phyloP scores from a whole-genome alignment of 2,797 vertebrate species.

The Odontamblyopus lacepedii region DNA sequence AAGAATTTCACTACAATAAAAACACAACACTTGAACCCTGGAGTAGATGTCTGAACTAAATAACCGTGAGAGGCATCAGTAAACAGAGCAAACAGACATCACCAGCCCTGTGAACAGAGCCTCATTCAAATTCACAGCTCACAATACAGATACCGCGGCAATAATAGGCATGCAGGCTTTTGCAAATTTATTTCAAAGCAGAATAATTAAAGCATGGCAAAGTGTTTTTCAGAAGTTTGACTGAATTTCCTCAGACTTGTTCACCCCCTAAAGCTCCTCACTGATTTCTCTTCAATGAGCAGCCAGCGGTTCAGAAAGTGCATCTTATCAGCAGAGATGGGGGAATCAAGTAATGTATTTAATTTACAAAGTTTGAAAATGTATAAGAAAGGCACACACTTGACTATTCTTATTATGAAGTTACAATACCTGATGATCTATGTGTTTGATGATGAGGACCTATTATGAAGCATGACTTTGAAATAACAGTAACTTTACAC shows the following conservation, averaged over 20 bases:
- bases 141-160: slow-evolving; percentile 2
- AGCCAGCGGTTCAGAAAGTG: slow-evolving; percentile 38
- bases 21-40: not conserved
- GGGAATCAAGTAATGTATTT: slow-evolving; percentile 37
- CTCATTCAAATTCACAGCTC: slow-evolving; percentile 14
- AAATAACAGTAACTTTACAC: not conserved
- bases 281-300: slow-evolving; percentile 18
- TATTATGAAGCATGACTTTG: not conserved
- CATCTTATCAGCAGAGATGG: slow-evolving; percentile 30
- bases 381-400: no score
- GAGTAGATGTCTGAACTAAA: slow-evolving; percentile 3
- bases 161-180: not conserved
- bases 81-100: not conserved
- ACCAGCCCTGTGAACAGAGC: slow-evolving; percentile 1
- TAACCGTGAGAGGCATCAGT: slow-evolving; percentile 7
- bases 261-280: slow-evolving; percentile 6
- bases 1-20: slow-evolving; percentile 1
- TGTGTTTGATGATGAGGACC: no score
- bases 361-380: slow-evolving; percentile 25
- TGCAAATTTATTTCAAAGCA: slow-evolving; percentile 1
- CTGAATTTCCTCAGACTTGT: slow-evolving; percentile 6
- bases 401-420: not conserved
- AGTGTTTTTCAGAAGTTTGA: slow-evolving; percentile 15
- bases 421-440: not conserved
- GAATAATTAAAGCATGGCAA: slow-evolving; percentile 5